Evolutionary conservation across 2,113 vertebrate species (phyloP), one percentile per base, ranked within the genome.

Genomic region (Uria lomvia): DNA sequence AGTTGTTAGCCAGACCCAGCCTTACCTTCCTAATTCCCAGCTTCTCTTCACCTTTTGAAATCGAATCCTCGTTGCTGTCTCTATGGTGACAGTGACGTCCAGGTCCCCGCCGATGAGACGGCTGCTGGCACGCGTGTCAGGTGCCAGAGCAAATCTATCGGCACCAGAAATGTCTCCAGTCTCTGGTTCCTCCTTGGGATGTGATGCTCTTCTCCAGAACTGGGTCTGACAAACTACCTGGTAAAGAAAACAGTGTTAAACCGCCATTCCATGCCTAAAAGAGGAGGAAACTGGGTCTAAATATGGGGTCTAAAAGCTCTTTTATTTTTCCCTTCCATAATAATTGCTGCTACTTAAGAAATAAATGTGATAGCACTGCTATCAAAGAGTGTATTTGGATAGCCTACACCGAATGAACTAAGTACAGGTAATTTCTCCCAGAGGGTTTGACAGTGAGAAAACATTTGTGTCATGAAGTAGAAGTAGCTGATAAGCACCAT

Each of bases 41-140:
- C 94, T 94, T 94, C 76, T 53, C 74, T 93, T 96, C 93, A 95
- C 80, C 93, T 96, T 96, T 94, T 84, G 98, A 98, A 98, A 98
- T 79, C 6, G 2, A 98, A 98, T 96, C 96, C 94, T 77, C 9
- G 1, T 73, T 85, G 75, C 74, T 77, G 97, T 98, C 97, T 98
- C 98, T 97, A 98, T 98, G 96, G 98, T 52, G 96, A 98, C 93
- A 83, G 76, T 94, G 93, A 97, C 93, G 79, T 95, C 72, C 95
- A 36, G 13, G 5, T 95, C 72, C 58, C 86, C 63, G 49, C 22
- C 3, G 3, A 59, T 36, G 72, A 82, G 75, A 86, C 6, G 42
- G 71, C 65, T 94, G 79, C 93, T 89, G 73, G 76, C 74, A 72
- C 0, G 2, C 29, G 21, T 58, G 15, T 67, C 81, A 95, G 67